Percentiles rank a stretch among this genome's conserved stretches.
phyloP scores from a whole-genome alignment of 1,140 invertebrate species.

The Calephelis virginiensis region DNA sequence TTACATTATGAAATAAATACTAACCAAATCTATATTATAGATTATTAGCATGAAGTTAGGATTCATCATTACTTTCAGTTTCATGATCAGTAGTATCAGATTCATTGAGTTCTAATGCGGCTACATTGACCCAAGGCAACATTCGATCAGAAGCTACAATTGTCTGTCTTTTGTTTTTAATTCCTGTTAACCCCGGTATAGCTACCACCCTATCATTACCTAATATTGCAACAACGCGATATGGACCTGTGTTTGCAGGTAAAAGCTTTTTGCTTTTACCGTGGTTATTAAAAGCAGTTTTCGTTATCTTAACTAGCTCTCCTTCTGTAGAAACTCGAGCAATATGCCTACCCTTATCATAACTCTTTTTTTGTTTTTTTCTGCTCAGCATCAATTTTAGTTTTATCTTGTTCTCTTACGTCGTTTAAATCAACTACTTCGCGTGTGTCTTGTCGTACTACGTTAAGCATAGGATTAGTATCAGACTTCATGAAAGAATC shows the following conservation, averaged over 20 bases:
- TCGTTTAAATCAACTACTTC: constrained; percentile 8
- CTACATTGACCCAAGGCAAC: too few relatives aligned
- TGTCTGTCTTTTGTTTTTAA: constrained; percentile 14
- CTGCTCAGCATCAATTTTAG: constrained; percentile 20
- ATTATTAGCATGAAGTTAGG: too few relatives aligned
- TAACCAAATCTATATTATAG: too few relatives aligned
- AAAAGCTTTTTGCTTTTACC: constrained; percentile 33
- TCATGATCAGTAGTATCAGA: too few relatives aligned
- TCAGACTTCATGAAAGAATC: constrained; percentile 29
- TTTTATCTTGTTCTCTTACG: constrained; percentile 21
- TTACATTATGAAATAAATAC: too few relatives aligned
- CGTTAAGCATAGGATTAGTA: constrained; percentile 25
- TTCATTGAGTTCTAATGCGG: too few relatives aligned
- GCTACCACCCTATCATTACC: constrained; percentile 25
- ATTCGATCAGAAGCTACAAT: constrained; percentile 11
- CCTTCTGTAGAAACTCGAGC: constrained; percentile 25
- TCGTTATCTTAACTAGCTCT: constrained; percentile 35
- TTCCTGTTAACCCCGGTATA: constrained; percentile 15
- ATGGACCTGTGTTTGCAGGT: constrained; percentile 31
- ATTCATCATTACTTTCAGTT: too few relatives aligned
- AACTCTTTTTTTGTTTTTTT: constrained; percentile 23
- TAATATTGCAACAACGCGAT: constrained; percentile 23
- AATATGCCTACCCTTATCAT: constrained; percentile 24
- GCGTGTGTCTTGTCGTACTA: constrained; percentile 19
- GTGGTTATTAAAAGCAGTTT: constrained; percentile 26